phyloP scores from a whole-genome alignment of 2,797 vertebrate genomes.

The Coranthus polyacanthus region DNA sequence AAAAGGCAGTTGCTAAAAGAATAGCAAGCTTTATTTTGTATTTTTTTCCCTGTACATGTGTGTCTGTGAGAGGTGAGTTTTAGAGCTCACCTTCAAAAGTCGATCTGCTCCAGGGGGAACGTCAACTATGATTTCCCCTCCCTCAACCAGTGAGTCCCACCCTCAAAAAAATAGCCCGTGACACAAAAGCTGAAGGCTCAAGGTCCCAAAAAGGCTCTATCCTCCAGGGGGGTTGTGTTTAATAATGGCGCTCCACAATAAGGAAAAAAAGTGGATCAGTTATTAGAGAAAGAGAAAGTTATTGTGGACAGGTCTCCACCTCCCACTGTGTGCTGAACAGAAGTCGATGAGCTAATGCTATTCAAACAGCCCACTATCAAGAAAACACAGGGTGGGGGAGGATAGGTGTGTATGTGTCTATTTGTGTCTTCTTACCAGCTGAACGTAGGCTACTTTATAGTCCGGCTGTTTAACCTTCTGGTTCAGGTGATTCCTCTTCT shows the following conservation, averaged over 20 bases:
- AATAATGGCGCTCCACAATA: slow-evolving; percentile 46
- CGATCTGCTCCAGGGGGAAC: slow-evolving; percentile 44
- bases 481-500: slow-evolving; percentile 91
- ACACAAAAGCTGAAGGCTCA: slow-evolving; percentile 44
- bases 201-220: slow-evolving; percentile 10
- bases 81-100: slow-evolving; percentile 55
- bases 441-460: slow-evolving; percentile 96
- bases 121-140: slow-evolving; percentile 25
- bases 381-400: slow-evolving; percentile 26
- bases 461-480: slow-evolving; percentile 92
- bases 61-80: slow-evolving; percentile 1
- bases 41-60: background rate
- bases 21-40: background rate
- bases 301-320: slow-evolving; percentile 53
- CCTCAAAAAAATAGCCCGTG: slow-evolving; percentile 15
- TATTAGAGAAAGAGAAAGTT: slow-evolving; percentile 15
- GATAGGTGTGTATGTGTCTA: slow-evolving; percentile 10
- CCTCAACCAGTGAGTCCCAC: background rate
- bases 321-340: slow-evolving; percentile 49
- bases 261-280: slow-evolving; percentile 2
- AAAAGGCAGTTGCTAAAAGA: slow-evolving; percentile 8
- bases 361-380: slow-evolving; percentile 44
- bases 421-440: slow-evolving; percentile 90
- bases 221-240: slow-evolving; percentile 33
- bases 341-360: slow-evolving; percentile 43